Percentiles rank a stretch among this genome's conserved stretches.
Evolutionary conservation across 37 sponge, comb jelly and placozoan genomes (phyloP).

Genomic region (Oopsacas minuta): DNA sequence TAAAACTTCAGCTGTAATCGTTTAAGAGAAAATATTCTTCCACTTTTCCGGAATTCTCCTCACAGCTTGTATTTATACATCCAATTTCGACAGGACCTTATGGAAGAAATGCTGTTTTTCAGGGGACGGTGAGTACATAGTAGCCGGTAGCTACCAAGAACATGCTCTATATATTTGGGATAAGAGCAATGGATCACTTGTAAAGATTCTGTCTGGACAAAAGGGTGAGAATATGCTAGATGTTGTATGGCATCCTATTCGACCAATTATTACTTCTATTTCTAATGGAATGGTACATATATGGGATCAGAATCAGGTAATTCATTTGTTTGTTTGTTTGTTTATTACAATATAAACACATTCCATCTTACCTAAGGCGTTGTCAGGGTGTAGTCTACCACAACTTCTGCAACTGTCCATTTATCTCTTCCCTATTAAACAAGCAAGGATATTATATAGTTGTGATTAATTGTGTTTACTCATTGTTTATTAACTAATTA

Average conservation of each 20-base stretch:
- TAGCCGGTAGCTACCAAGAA: conserved; percentile 79
- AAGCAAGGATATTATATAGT: too few relatives aligned
- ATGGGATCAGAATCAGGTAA: conserved; percentile 73
- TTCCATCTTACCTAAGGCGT: too few relatives aligned
- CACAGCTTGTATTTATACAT: too few relatives aligned
- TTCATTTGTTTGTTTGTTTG: background rate
- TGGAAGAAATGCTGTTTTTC: conserved; percentile 93
- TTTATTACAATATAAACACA: background rate
- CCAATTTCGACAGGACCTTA: conserved; percentile 82
- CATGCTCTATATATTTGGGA: conserved; percentile 93
- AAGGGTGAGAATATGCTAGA: conserved; percentile 94
- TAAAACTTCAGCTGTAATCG: too few relatives aligned
- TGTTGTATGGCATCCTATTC: conserved; percentile 88
- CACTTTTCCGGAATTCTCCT: too few relatives aligned
- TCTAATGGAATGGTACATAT: conserved; percentile 86
- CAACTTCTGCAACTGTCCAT: too few relatives aligned
- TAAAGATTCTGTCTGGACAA: conserved; percentile 93
- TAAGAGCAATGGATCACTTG: conserved; percentile 77
- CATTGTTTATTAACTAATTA: too few relatives aligned
- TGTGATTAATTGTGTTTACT: too few relatives aligned
- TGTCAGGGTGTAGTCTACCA: too few relatives aligned
- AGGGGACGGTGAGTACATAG: conserved; percentile 93
- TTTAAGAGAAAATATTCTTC: too few relatives aligned
- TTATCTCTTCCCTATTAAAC: too few relatives aligned
- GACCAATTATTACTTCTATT: conserved; percentile 85